Conservation (phyloP, 2,797 vertebrate genomes). For the Argyrosomus regius region DNA sequence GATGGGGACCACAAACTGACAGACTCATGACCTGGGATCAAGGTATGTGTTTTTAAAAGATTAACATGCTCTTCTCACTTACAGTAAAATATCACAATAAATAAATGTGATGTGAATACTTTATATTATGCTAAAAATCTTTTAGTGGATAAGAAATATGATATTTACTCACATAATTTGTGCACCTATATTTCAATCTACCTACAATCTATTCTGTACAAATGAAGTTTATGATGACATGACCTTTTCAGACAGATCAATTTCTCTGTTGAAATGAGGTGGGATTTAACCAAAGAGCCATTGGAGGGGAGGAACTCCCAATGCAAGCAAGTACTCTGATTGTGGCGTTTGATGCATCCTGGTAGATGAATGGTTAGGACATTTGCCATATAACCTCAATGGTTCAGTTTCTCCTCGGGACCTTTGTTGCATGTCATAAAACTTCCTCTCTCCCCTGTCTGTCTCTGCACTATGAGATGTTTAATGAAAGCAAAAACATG, state of each 20-base stretch:
- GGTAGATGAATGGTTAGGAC: neutral
- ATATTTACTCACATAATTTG: neutral
- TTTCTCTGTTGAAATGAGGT: neutral
- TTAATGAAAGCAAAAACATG: too few relatives aligned
- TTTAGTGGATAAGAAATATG: neutral
- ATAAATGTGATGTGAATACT: too few relatives aligned
- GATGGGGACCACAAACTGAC: neutral
- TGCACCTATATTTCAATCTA: neutral
- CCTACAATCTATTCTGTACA: neutral
- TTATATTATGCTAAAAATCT: neutral
- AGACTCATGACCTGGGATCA: neutral
- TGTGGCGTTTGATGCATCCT: neutral
- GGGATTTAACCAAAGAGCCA: neutral
- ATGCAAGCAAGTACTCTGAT: neutral
- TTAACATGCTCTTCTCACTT: neutral
- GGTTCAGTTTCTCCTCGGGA: too few relatives aligned
- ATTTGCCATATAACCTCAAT: too few relatives aligned
- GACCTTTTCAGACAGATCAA: neutral
- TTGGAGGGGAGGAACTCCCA: neutral
- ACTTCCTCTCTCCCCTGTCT: too few relatives aligned
- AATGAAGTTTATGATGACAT: neutral
- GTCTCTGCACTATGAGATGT: too few relatives aligned
- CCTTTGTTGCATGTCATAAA: too few relatives aligned
- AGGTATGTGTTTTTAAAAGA: neutral
- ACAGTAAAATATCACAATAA: neutral